phyloP scores from a whole-genome alignment of 2,888 invertebrate species.

The Aricia artaxerxes region DNA sequence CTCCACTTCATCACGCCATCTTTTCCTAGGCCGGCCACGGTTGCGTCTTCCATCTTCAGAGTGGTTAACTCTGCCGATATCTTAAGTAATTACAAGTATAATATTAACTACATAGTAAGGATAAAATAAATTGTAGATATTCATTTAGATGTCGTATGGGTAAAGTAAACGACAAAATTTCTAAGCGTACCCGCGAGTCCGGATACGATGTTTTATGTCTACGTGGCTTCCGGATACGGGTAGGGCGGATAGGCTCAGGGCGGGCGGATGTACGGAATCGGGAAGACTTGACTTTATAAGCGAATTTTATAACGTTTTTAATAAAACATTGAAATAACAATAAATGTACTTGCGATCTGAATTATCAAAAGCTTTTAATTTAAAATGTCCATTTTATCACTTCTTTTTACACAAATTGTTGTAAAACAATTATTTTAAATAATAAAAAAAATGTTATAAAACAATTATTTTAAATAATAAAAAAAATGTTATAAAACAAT shows the following conservation, averaged over 20 bases:
- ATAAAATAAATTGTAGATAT: slow-evolving; percentile 1
- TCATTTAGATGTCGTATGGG: slow-evolving; percentile 14
- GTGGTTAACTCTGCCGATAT: too few relatives aligned
- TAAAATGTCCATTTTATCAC: too few relatives aligned
- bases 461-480: too few relatives aligned
- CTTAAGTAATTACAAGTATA: neutral
- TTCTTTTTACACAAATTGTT: too few relatives aligned
- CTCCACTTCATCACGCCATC: too few relatives aligned
- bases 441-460: too few relatives aligned
- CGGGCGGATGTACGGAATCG: neutral
- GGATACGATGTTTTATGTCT: slow-evolving; percentile 32
- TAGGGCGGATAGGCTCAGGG: neutral
- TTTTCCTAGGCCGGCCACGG: too few relatives aligned
- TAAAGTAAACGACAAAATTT: slow-evolving; percentile 25
- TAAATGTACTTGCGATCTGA: too few relatives aligned
- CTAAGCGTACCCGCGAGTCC: slow-evolving; percentile 21
- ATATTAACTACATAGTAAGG: neutral
- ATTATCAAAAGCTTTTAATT: too few relatives aligned
- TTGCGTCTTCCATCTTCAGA: too few relatives aligned
- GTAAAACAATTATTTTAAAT: too few relatives aligned
- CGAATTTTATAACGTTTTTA: neutral
- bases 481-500: too few relatives aligned
- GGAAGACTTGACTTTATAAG: slow-evolving; percentile 9
- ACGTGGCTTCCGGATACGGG: slow-evolving; percentile 26
- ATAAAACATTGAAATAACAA: neutral